Evolutionary conservation across 2,888 invertebrate species (phyloP).

Genomic region (Noctua comes): DNA sequence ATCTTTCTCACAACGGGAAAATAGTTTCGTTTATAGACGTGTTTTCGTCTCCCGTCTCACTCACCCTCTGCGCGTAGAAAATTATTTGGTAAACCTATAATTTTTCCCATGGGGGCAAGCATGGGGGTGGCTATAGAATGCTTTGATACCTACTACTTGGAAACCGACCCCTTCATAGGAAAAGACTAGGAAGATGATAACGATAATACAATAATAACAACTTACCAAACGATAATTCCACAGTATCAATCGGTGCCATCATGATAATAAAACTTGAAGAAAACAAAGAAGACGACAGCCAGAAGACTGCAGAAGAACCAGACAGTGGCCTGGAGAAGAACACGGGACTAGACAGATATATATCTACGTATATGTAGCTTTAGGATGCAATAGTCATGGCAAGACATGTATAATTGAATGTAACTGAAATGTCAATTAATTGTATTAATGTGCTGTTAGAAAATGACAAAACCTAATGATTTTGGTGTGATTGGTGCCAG

Average conservation of each 20-base stretch:
- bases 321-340: slow-evolving; percentile 74
- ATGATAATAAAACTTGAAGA: slow-evolving; percentile 83
- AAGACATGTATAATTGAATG: slow-evolving; percentile 27
- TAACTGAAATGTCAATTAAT: slow-evolving; percentile 20
- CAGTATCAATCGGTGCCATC: slow-evolving; percentile 86
- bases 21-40: too few species aligned
- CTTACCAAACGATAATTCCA: slow-evolving; percentile 28
- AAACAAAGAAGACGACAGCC: slow-evolving; percentile 61
- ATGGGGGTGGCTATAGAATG: not conserved
- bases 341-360: slow-evolving; percentile 82
- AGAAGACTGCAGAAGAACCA: slow-evolving; percentile 66
- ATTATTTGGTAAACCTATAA: not conserved
- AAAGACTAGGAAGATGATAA: not conserved
- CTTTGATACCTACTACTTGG: not conserved
- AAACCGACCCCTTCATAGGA: not conserved
- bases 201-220: not conserved
- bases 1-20: not conserved
- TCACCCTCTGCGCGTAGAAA: too few species aligned
- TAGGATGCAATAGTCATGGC: slow-evolving; percentile 10
- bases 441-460: slow-evolving; percentile 16
- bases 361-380: slow-evolving; percentile 86
- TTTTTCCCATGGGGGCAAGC: not conserved
- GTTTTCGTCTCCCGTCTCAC: too few species aligned
- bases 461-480: slow-evolving; percentile 26
- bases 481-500: not conserved